Evolutionary conservation across 2,113 vertebrate species (phyloP).

Genomic region (Forbesichthys papilliferus): DNA sequence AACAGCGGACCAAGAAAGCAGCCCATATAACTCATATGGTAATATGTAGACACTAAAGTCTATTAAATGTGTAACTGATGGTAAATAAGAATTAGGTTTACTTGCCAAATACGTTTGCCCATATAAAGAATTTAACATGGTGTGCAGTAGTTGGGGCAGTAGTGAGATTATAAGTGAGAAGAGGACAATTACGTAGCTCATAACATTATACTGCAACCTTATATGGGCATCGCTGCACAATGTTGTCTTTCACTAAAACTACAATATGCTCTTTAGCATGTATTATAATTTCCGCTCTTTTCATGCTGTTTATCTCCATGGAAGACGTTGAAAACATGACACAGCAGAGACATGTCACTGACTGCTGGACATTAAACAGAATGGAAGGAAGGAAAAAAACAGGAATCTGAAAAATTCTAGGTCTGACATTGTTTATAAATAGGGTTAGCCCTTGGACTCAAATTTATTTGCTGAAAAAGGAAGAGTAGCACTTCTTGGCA

Average conservation of each 20-base stretch:
- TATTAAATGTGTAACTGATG: too few relatives aligned
- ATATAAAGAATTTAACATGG: too few relatives aligned
- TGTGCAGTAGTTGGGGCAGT: too few relatives aligned
- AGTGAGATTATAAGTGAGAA: too few relatives aligned
- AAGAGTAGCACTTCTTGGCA: constrained; percentile 51
- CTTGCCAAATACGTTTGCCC: too few relatives aligned
- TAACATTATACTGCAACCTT: too few relatives aligned
- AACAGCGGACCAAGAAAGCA: constrained; percentile 8
- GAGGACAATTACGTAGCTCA: too few relatives aligned
- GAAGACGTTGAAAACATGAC: constrained; percentile 39
- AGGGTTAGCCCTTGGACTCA: constrained; percentile 59
- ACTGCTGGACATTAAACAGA: constrained; percentile 56
- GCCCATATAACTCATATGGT: constrained; percentile 2
- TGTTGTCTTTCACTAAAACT: too few relatives aligned
- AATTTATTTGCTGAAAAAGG: constrained; percentile 67
- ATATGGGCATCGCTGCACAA: background rate
- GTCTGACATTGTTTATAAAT: constrained; percentile 74
- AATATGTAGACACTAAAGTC: background rate
- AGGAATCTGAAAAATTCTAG: constrained; percentile 71
- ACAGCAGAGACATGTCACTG: constrained; percentile 37
- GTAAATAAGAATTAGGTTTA: too few relatives aligned
- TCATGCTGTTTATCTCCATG: constrained; percentile 6
- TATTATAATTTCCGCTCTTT: background rate
- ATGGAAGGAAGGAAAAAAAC: constrained; percentile 71
- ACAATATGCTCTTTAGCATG: background rate